Conservation (phyloP, 1,140 invertebrate genomes). For the Chelonus insularis region DNA sequence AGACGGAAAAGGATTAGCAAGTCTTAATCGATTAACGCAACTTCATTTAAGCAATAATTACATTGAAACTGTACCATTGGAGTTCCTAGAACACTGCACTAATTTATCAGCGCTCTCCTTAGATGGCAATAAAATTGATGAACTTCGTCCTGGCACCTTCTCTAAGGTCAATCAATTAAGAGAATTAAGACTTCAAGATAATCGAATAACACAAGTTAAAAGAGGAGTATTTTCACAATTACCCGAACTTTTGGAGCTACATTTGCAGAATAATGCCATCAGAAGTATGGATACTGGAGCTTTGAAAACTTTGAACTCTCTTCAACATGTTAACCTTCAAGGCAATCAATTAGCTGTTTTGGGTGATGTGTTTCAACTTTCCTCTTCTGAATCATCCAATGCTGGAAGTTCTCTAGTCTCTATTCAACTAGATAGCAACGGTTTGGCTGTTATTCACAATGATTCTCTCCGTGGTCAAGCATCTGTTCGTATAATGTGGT, state of each 20-base stretch:
- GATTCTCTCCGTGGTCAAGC: constrained; percentile 77
- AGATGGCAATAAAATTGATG: constrained; percentile 86
- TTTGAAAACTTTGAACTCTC: constrained; percentile 75
- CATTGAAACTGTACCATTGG: constrained; percentile 73
- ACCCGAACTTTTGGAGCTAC: constrained; percentile 78
- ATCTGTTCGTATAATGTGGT: constrained; percentile 83
- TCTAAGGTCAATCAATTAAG: constrained; percentile 71
- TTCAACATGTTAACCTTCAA: constrained; percentile 89
- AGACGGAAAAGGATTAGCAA: constrained; percentile 72
- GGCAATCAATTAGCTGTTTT: constrained; percentile 76
- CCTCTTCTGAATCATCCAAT: constrained; percentile 46
- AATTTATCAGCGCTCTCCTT: constrained; percentile 82
- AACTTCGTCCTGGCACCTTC: constrained; percentile 80
- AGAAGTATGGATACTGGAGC: constrained; percentile 80
- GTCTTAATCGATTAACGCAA: constrained; percentile 75
- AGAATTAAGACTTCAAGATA: constrained; percentile 86
- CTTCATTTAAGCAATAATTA: constrained; percentile 86
- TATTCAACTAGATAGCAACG: constrained; percentile 84
- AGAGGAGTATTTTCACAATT: constrained; percentile 80
- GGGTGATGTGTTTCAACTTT: constrained; percentile 77
- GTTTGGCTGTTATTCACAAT: constrained; percentile 74
- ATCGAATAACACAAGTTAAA: constrained; percentile 74
- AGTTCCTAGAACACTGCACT: constrained; percentile 73
- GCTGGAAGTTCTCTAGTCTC: constrained; percentile 70
- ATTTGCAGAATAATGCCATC: constrained; percentile 86